Evolutionary conservation across 2,113 vertebrate species (phyloP).

Genomic region (Rhinolophus sinicus): DNA sequence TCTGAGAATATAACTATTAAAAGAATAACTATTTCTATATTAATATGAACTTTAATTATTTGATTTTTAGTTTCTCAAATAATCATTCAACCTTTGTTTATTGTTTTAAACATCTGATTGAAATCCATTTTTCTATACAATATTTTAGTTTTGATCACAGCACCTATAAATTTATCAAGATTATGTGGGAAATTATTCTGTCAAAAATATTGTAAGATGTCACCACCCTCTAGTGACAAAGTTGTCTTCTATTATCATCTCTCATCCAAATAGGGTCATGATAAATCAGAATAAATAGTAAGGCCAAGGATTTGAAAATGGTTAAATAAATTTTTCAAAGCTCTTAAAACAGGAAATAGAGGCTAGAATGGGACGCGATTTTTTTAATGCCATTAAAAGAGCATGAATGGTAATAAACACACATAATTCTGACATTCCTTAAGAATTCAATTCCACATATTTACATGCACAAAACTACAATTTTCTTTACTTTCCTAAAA

Average conservation of each 20-base stretch:
- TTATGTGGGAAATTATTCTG: neutral
- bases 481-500: conserved; percentile 28
- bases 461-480: neutral
- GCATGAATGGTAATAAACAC: neutral
- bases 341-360: neutral
- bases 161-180: neutral
- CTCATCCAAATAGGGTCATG: neutral
- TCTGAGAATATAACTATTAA: neutral
- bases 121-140: neutral
- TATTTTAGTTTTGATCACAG: neutral
- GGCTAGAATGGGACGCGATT: neutral
- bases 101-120: neutral
- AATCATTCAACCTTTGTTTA: neutral
- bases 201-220: neutral
- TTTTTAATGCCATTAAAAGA: neutral
- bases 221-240: neutral
- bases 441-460: neutral
- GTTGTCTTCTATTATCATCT: neutral
- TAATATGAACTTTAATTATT: neutral
- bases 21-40: neutral
- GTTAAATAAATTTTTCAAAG: neutral
- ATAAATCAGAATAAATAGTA: neutral
- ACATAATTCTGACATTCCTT: neutral
- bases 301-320: neutral
- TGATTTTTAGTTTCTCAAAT: conserved; percentile 30